Conservation (phyloP, 2,113 vertebrate species). For the Arenaria interpres region DNA sequence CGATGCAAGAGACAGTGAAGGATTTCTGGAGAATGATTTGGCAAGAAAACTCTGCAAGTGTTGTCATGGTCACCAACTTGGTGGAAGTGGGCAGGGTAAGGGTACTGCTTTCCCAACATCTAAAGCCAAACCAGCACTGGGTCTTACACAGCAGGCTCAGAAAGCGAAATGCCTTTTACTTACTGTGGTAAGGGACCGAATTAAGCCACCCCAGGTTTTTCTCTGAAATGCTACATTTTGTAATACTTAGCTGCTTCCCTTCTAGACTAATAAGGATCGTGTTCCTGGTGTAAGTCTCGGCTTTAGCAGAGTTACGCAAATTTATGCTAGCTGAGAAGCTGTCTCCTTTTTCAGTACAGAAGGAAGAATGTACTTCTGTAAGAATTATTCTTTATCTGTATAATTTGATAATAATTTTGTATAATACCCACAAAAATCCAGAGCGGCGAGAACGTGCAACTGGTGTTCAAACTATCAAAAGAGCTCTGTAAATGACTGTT, state of each 20-base stretch:
- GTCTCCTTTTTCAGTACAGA: not conserved
- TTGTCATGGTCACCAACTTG: conserved; percentile 99
- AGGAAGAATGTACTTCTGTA: not conserved
- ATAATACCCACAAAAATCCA: not conserved
- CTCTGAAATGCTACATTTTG: not conserved
- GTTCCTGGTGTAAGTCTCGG: not conserved
- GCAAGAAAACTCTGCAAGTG: conserved; percentile 96
- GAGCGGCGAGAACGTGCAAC: not conserved
- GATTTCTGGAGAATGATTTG: conserved; percentile 99
- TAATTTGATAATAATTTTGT: not conserved
- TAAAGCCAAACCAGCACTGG: not conserved
- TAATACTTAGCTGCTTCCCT: not conserved
- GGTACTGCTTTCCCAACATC: not conserved
- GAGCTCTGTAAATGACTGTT: not conserved
- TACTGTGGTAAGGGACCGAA: not conserved
- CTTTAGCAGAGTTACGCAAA: not conserved
- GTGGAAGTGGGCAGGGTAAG: conserved; percentile 98
- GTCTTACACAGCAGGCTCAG: fast-evolving
- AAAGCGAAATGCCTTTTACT: not conserved
- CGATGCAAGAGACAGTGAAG: conserved; percentile 97
- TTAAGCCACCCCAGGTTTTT: not conserved
- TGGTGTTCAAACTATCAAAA: not conserved
- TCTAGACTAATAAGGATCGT: not conserved
- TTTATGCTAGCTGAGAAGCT: conserved; percentile 1
- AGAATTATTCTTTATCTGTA: not conserved